Base-by-base conservation (phyloP, 2,113 vertebrate species). In the Neodon shergylaensis region DNA sequence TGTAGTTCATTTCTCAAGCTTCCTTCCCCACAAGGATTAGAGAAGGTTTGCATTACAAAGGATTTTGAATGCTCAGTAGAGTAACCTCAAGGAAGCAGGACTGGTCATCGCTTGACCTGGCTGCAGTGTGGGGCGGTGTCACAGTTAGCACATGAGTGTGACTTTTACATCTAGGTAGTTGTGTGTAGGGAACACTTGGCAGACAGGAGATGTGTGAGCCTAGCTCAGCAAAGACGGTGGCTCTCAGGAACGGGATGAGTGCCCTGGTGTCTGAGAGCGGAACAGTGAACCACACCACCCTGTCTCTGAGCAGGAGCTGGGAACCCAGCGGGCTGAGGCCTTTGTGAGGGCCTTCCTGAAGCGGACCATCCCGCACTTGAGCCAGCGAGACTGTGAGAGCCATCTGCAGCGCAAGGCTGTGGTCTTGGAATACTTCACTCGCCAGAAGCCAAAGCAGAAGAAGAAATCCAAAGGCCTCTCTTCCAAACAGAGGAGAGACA, bases 281-380 rank as follows among this genome's bases (percentile, higher is more conserved):
- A 76, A 52, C 33, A 12, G 16, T 74, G 65, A 87, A 42, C 58
- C 2, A 0, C 8, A 0, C 52, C 14, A 0, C 68, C 47, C 6
- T 42, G 36, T 95, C 79, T 14, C 54, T 88, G 3, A 76, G 66
- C 98, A 99, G 99, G 97, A 97, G 65, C 95, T 96, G 21, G 90
- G 47, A 70, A 47, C 66, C 7, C 94, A 93, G 22, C 96, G 98
- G 84, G 99, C 99, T 0, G 97, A 95, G 68, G 97, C 97, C 0
- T 99, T 99, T 88, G 98, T 99, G 0, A 97, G 94, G 5, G 97
- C 98, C 0, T 99, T 99, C 97, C 98, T 99, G 96, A 99, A 96
- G 96, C 99, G 95, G 0, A 99, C 99, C 52, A 52, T 99, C 54
- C 98, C 98, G 0, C 89, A 3, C 2, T 47, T 96, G 58, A 84